Evolutionary conservation across 1,140 invertebrate genomes (phyloP).

Genomic region (Nymphalis io): DNA sequence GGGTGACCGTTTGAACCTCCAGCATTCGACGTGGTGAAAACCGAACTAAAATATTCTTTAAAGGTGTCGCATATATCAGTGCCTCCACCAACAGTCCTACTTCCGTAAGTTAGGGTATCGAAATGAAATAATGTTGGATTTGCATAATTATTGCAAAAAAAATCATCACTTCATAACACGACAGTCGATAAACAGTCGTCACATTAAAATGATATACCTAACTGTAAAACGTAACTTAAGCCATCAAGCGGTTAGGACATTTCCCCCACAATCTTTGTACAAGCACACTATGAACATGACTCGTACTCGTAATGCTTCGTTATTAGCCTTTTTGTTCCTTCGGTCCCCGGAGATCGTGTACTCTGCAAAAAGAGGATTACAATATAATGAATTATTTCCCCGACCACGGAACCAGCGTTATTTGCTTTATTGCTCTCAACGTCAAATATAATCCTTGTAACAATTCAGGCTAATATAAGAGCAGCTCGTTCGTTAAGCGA

Average conservation of each 20-base stretch:
- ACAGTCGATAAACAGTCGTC: no score
- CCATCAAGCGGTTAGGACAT: not conserved
- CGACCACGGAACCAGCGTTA: conserved; percentile 28
- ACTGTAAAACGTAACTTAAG: not conserved
- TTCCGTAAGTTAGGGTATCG: no score
- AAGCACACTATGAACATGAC: conserved; percentile 9
- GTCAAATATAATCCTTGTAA: conserved; percentile 35
- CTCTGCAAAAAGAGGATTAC: conserved; percentile 35
- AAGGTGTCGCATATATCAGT: no score
- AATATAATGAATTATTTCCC: conserved; percentile 45
- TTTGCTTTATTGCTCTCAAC: conserved; percentile 44
- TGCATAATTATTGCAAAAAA: no score
- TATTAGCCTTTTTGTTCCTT: conserved; percentile 44
- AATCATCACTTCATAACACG: no score
- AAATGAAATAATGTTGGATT: no score
- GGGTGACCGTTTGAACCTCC: no score
- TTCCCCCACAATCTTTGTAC: not conserved
- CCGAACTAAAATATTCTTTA: no score
- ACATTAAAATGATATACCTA: not conserved
- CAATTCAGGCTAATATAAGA: conserved; percentile 15
- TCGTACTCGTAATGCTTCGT: conserved; percentile 24
- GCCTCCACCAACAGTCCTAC: no score
- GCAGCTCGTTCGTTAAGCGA: conserved; percentile 14
- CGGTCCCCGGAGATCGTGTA: conserved; percentile 35
- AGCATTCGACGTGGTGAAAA: no score